Percentiles rank a stretch among this genome's conserved stretches.
phyloP scores from a whole-genome alignment of 1,140 invertebrate genomes.

The Halesus radiatus region DNA sequence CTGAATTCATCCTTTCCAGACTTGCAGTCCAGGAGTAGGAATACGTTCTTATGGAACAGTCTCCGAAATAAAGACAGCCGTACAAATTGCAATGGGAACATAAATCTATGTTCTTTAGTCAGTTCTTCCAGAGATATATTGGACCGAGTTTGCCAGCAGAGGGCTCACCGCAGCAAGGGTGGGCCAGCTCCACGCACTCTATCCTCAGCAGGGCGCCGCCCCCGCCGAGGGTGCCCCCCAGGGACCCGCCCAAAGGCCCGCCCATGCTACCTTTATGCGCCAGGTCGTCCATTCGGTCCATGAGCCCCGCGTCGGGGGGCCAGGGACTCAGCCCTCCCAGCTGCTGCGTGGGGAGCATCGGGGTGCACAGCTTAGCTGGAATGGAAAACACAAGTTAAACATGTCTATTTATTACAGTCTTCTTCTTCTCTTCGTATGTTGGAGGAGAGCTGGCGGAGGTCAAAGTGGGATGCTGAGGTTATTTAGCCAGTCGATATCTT shows the following conservation, averaged over 20 bases:
- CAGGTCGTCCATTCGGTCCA: conserved; percentile 70
- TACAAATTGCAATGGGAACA: too few species aligned
- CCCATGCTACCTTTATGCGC: conserved; percentile 67
- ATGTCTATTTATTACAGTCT: too few species aligned
- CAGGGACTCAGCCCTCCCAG: conserved; percentile 68
- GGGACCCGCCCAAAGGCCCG: background rate
- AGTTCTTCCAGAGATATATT: too few species aligned
- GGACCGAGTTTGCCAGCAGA: background rate
- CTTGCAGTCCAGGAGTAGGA: too few species aligned
- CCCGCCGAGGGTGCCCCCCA: conserved; percentile 60
- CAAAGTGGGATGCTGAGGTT: too few species aligned
- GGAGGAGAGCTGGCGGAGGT: too few species aligned
- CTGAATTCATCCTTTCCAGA: too few species aligned
- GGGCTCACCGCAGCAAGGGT: conserved; percentile 34
- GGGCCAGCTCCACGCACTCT: conserved; percentile 4
- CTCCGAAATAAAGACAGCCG: too few species aligned
- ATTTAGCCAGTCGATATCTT: too few species aligned
- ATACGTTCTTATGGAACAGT: too few species aligned
- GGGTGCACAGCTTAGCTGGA: conserved; percentile 50
- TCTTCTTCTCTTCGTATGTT: too few species aligned
- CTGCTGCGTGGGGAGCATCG: conserved; percentile 70
- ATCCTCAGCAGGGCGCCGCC: background rate
- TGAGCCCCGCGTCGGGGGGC: conserved; percentile 65
- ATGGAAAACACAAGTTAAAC: background rate
- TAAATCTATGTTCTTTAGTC: too few species aligned